Base-by-base conservation (phyloP, 2,113 vertebrate species). In the Hippocampus comes region DNA sequence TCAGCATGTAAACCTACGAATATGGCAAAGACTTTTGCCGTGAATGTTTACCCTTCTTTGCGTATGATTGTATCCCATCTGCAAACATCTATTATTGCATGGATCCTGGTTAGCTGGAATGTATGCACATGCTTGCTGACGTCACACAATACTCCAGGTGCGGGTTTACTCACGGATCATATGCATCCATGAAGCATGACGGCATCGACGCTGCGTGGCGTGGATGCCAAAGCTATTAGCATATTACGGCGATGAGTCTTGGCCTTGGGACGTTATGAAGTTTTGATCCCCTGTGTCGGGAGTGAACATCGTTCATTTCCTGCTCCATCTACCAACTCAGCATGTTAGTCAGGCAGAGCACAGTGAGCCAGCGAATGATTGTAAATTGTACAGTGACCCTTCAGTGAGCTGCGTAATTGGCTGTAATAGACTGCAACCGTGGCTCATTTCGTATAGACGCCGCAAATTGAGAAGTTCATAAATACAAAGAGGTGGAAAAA, bases 161-260 rank as follows among this genome's bases (percentile, higher is more conserved):
- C 27, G 67, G 72, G 63, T 55, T 67, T 55, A 5, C 25, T 38
- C 10, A 34, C 41, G 30, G 25, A 51, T 20, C 5, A 51, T 77
- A 68, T 79, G 34, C 51, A 56, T 65, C 75, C 14, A 30, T n/a
- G 49, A 27, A 17, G 15, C 23, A 7, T 53, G 17, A n/a, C 3
- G 7, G 51, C 51, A 20, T 8, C 21, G 56, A 43, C 63, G 56
- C 51, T 51, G 43, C n/a, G 51, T 80, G 76, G 81, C 75, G 81
- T 64, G 78, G 71, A 74, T 71, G 41, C 67, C 21, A 55, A 12
- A 72, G 65, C 70, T 71, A 25, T 72, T 66, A 75, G 43, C 42
- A 0, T 60, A 68, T 66, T 61, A 51, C 48, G 48, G 67, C 57
- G 59, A 77, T 71, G 71, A 63, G 46, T 71, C n/a, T 71, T 67